Percentiles rank a stretch among this genome's conserved stretches.
Conservation (phyloP, 53 echinoderm and acorn worm species). For the Pentamera pediparva region DNA sequence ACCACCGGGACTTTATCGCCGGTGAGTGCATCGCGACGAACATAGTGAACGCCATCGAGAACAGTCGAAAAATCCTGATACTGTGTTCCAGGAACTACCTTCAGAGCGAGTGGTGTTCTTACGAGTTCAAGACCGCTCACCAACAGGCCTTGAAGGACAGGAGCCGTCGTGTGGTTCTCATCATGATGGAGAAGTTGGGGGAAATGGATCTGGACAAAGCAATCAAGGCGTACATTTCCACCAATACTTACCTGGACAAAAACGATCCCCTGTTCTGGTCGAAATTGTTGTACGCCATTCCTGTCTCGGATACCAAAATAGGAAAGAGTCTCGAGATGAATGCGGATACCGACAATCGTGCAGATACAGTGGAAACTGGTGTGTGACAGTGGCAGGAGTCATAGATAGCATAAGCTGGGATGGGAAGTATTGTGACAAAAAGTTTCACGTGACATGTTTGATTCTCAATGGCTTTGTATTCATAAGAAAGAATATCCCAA, state of each 20-base stretch:
- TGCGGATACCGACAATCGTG: neutral
- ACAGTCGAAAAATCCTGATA: conserved; percentile 47
- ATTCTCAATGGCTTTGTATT: too few species aligned
- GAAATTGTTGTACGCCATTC: conserved; percentile 55
- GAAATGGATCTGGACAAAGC: conserved; percentile 44
- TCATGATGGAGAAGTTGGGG: conserved; percentile 55
- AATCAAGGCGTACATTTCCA: conserved; percentile 51
- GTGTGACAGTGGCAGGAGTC: too few species aligned
- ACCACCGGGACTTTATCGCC: conserved; percentile 62
- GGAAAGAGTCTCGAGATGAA: neutral
- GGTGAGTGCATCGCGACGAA: conserved; percentile 65
- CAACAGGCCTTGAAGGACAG: conserved; percentile 50
- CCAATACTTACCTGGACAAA: conserved; percentile 71
- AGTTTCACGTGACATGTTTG: too few species aligned
- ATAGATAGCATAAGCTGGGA: too few species aligned
- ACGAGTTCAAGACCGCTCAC: conserved; percentile 63
- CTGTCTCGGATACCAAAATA: conserved; percentile 14
- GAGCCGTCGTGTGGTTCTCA: conserved; percentile 44
- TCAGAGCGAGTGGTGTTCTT: conserved; percentile 69
- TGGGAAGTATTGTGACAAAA: too few species aligned
- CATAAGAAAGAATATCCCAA: too few species aligned
- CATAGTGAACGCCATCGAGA: conserved; percentile 52
- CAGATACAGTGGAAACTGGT: too few species aligned
- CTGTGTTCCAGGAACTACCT: conserved; percentile 54
- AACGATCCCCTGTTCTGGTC: conserved; percentile 60